Percentiles rank a stretch among this genome's conserved stretches.
Conservation (phyloP, 1,140 invertebrate species). For the Cotesia typhae region DNA sequence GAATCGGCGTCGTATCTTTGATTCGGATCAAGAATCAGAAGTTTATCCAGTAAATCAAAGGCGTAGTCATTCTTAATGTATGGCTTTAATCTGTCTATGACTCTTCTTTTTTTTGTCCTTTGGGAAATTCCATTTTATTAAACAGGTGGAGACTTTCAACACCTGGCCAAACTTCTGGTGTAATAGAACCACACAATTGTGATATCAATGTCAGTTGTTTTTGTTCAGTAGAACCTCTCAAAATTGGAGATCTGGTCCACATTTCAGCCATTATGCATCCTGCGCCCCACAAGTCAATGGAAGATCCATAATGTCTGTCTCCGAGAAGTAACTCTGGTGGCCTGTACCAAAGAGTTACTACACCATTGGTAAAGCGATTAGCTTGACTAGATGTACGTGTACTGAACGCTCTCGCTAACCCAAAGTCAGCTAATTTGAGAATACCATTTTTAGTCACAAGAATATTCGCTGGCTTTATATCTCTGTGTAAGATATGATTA, state of each 20-base stretch:
- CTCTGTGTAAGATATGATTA: constrained; percentile 90
- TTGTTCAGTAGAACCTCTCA: constrained; percentile 95
- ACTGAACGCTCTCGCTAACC: constrained; percentile 90
- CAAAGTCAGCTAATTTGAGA: constrained; percentile 93
- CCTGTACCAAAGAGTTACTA: constrained; percentile 98
- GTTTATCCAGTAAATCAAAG: constrained; percentile 92
- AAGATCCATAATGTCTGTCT: constrained; percentile 94
- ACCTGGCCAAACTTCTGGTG: constrained; percentile 92
- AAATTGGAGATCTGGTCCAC: constrained; percentile 93
- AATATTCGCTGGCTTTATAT: constrained; percentile 99
- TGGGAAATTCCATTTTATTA: constrained; percentile 89
- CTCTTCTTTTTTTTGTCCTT: constrained; percentile 91
- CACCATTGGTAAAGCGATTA: constrained; percentile 95
- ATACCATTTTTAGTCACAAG: constrained; percentile 97
- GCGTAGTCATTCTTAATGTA: constrained; percentile 94
- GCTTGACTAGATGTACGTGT: constrained; percentile 84
- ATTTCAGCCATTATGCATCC: constrained; percentile 99
- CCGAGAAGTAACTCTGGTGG: constrained; percentile 90
- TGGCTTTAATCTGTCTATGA: constrained; percentile 88
- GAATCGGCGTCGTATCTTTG: constrained; percentile 92
- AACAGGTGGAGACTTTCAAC: constrained; percentile 93
- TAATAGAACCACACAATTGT: constrained; percentile 96
- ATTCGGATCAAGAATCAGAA: constrained; percentile 90
- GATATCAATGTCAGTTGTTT: constrained; percentile 95
- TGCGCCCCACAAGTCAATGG: constrained; percentile 98